Evolutionary conservation across 2,113 vertebrate species (phyloP).

Genomic region (Phalacrocorax aristotelis): DNA sequence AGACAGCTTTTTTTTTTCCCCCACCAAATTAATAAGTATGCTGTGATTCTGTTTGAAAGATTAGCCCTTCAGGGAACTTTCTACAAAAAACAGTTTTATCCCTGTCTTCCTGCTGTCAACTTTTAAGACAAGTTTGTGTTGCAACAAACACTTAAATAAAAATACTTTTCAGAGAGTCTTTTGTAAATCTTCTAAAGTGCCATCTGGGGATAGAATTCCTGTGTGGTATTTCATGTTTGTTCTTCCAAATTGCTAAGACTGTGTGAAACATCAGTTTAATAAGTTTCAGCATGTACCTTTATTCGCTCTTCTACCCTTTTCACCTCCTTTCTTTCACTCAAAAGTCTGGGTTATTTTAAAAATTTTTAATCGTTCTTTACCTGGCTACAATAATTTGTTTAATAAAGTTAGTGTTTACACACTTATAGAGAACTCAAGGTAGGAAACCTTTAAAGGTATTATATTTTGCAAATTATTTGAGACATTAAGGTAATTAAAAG

Average conservation of each 20-base stretch:
- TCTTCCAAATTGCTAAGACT: neutral
- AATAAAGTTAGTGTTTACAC: neutral
- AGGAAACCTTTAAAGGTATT: neutral
- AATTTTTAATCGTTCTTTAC: neutral
- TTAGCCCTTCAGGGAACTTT: conserved; percentile 19
- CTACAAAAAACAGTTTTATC: conserved; percentile 15
- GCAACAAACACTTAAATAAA: neutral
- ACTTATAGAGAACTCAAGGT: neutral
- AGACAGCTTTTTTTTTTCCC: neutral
- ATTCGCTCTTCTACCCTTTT: neutral
- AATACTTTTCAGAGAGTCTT: neutral
- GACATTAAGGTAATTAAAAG: neutral
- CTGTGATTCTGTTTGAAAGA: conserved; percentile 26
- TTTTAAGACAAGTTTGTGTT: neutral
- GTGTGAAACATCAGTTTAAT: neutral
- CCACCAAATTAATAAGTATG: neutral
- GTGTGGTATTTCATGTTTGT: neutral
- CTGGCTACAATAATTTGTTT: neutral
- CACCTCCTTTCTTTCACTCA: neutral
- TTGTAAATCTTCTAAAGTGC: neutral
- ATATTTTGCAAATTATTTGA: neutral
- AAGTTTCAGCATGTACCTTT: neutral
- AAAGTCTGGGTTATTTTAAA: neutral
- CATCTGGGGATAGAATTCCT: neutral
- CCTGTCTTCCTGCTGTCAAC: conserved; percentile 41